These are phyloP conservation scores for Paedocypris micromegethes DNA, from an alignment of 2,797 vertebrate species.

Conservation along the genomic window DNA sequence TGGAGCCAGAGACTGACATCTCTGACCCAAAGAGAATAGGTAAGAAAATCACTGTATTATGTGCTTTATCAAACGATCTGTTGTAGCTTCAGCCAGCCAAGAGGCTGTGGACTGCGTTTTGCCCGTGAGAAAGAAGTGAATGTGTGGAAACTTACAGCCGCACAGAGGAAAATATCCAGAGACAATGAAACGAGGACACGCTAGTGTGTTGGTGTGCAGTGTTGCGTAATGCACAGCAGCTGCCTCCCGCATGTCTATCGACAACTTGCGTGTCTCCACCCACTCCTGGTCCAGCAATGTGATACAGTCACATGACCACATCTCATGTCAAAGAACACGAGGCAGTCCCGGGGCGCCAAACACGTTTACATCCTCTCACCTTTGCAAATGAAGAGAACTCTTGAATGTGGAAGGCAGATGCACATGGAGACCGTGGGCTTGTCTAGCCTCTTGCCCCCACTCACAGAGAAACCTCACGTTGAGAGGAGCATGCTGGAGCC, in stretches of 20 bases:
- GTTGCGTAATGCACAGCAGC: conserved; percentile 30
- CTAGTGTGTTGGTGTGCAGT: neutral
- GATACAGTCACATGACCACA: conserved; percentile 12
- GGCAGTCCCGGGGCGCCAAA: neutral
- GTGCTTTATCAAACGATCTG: neutral
- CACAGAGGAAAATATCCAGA: conserved; percentile 1
- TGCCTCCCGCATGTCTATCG: conserved; percentile 4
- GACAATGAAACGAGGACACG: conserved; percentile 2
- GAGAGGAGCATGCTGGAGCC: conserved; percentile 20
- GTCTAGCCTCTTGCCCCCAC: conserved; percentile 16
- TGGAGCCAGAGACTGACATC: conserved; percentile 93
- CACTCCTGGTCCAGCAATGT: conserved; percentile 6
- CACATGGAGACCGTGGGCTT: neutral
- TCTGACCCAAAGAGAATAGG: conserved; percentile 97
- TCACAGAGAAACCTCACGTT: conserved; percentile 21
- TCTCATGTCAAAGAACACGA: conserved; percentile 1
- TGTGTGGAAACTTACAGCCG: neutral
- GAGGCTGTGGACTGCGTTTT: too few relatives aligned
- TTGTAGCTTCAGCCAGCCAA: neutral
- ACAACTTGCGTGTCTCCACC: conserved; percentile 22
- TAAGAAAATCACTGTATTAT: conserved; percentile 48
- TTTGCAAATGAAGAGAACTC: neutral
- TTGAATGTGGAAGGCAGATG: conserved; percentile 10
- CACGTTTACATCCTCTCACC: too few relatives aligned
- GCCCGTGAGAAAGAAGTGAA: too few relatives aligned